These are phyloP conservation scores for Erebia aethiops DNA, from an alignment of 2,888 invertebrate genomes.

Conservation along the genomic window DNA sequence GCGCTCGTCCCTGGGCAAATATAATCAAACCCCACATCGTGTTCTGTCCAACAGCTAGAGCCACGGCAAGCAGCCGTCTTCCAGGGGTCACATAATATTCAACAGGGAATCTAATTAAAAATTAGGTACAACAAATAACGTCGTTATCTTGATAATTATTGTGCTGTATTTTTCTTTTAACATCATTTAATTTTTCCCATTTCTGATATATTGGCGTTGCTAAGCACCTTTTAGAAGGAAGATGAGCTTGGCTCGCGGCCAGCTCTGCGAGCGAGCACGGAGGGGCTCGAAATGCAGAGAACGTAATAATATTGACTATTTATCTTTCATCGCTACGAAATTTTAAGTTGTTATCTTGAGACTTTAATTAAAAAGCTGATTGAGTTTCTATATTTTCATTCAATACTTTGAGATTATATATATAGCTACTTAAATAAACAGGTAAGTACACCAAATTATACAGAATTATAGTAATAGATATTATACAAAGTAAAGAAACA, in stretches of 20 bases:
- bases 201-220: constrained; percentile 46
- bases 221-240: constrained; percentile 47
- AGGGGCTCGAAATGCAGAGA: constrained; percentile 38
- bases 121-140: constrained; percentile 6
- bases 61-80: too few relatives aligned
- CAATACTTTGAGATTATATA: background rate
- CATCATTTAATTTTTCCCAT: constrained; percentile 37
- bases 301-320: constrained; percentile 41
- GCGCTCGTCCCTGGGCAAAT: too few relatives aligned
- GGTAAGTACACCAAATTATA: too few relatives aligned
- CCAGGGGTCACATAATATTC: too few relatives aligned
- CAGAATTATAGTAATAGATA: too few relatives aligned
- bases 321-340: constrained; percentile 38
- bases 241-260: constrained; percentile 47
- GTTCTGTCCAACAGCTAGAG: too few relatives aligned
- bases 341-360: constrained; percentile 27
- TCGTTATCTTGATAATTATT: constrained; percentile 22
- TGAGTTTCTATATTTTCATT: background rate
- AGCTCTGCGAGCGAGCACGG: constrained; percentile 39
- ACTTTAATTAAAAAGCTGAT: constrained; percentile 23
- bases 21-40: too few relatives aligned
- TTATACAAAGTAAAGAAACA: too few relatives aligned
- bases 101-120: constrained; percentile 6
- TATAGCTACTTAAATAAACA: too few relatives aligned
- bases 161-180: constrained; percentile 22